A percentile compares a stretch with the other conserved stretches of the same genome.
Conservation (phyloP, 2,113 vertebrate genomes). For the Daboia siamensis region DNA sequence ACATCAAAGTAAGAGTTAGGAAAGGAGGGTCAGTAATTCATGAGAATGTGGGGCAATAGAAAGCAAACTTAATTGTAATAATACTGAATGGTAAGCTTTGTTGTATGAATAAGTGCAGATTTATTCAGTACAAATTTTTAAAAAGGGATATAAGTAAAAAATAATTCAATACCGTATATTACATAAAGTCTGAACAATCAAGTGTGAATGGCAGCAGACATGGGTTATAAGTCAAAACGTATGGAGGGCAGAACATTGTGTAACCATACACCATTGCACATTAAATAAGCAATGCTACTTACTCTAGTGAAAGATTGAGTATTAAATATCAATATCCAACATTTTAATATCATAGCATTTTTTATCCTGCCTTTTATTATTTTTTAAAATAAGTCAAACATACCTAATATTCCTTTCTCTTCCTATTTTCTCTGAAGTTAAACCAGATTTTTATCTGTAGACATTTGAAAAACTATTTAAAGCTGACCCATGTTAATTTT, state of each 20-base stretch:
- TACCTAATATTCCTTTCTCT: neutral
- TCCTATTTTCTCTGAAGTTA: neutral
- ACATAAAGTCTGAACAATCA: neutral
- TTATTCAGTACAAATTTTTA: neutral
- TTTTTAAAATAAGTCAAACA: neutral
- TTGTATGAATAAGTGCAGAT: neutral
- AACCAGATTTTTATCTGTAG: neutral
- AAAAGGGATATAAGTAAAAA: neutral
- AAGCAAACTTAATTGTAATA: neutral
- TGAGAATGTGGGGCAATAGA: neutral
- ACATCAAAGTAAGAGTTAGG: neutral
- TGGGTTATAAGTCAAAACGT: neutral
- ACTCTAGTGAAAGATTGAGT: neutral
- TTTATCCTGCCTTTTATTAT: neutral
- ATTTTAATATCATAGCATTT: neutral
- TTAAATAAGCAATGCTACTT: neutral
- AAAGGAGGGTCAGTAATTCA: neutral
- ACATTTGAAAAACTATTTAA: neutral
- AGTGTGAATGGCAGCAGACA: neutral
- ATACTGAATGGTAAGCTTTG: neutral
- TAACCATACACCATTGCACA: neutral
- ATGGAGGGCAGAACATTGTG: neutral
- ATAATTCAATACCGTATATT: neutral
- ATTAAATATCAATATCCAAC: neutral
- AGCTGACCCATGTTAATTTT: neutral